Base-by-base conservation (phyloP, 2,888 invertebrate species). In the Campoplex capitator region DNA sequence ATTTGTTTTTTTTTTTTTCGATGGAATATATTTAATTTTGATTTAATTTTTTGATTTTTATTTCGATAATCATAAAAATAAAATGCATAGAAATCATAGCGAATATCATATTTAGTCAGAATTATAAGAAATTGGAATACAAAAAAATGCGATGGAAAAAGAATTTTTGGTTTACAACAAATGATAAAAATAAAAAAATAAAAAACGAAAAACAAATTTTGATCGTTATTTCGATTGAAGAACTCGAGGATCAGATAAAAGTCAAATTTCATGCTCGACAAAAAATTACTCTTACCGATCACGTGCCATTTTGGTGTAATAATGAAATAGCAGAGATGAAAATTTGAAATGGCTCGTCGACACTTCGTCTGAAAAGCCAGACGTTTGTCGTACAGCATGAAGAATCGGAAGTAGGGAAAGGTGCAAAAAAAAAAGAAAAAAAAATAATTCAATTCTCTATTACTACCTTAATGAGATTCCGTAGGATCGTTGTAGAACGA, bases 401-500 rank as follows among this genome's bases (percentile, higher is more conserved):
- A 65, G 51, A 42, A 81, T 81, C 80, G 51, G 45, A 65, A 65
- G 70, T 23, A 62, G 56, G 7, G 23, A 28, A 28, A 48, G 28
- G 13, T 23, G 32, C 56, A 77, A 23, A 23, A 23, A 23, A 23
- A n/a, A 42, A 84, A 80, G 71, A 67, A 77, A 84, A 80, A 76
- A 84, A 81, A 90, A 89, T 90, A 90, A 90, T 91, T 92, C 89
- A 92, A 92, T 92, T 89, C 89, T 86, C 88, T 76, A 92, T 91
- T 91, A 91, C 89, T 91, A 91, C 91, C 91, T 89, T 92, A 91
- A 92, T 91, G 92, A 92, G 90, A 90, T 87, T 88, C 84, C 82
- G 88, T 67, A 88, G 81, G 88, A 90, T 88, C 89, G 90, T 87
- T 86, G 89, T 87, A 67, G 82, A 84, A 87, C 88, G 85, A 28